Conservation (phyloP, 2,113 vertebrate genomes). For the Genyomyrus donnyi region DNA sequence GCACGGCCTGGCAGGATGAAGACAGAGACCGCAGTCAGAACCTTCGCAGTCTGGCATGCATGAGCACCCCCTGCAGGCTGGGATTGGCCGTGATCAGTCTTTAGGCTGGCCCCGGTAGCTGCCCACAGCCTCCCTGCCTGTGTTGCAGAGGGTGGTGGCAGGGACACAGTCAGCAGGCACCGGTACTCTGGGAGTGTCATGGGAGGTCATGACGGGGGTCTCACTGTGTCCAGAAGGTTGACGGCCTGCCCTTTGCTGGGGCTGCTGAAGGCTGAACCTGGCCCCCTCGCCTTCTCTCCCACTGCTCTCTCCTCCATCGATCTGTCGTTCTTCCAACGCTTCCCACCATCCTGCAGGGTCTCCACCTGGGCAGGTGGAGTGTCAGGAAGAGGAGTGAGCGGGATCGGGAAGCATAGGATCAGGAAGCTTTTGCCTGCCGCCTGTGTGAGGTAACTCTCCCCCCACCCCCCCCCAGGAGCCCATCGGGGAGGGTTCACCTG, state of each 20-base stretch:
- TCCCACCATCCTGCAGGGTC: constrained; percentile 49
- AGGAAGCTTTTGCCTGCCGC: neutral
- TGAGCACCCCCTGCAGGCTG: neutral
- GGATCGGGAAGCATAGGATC: neutral
- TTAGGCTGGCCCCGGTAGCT: neutral
- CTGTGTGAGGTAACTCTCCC: neutral
- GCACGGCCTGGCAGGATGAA: constrained; percentile 51
- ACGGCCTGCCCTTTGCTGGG: constrained; percentile 58
- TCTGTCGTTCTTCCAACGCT: constrained; percentile 64
- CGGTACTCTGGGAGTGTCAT: neutral
- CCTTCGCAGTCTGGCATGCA: neutral
- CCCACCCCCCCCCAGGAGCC: neutral
- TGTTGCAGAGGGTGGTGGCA: neutral
- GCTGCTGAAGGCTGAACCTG: constrained; percentile 48
- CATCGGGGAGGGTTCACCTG: constrained; percentile 49
- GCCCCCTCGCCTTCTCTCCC: constrained; percentile 31
- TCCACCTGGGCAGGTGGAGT: constrained; percentile 46
- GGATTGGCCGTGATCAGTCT: neutral
- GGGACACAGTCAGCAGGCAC: neutral
- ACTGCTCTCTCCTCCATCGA: constrained; percentile 34
- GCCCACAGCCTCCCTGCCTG: neutral
- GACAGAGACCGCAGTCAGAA: neutral
- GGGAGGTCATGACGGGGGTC: constrained; percentile 12
- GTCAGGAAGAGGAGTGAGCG: neutral
- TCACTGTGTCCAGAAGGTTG: constrained; percentile 71